phyloP scores from a whole-genome alignment of 1,140 invertebrate genomes.

The Mercenaria mercenaria region DNA sequence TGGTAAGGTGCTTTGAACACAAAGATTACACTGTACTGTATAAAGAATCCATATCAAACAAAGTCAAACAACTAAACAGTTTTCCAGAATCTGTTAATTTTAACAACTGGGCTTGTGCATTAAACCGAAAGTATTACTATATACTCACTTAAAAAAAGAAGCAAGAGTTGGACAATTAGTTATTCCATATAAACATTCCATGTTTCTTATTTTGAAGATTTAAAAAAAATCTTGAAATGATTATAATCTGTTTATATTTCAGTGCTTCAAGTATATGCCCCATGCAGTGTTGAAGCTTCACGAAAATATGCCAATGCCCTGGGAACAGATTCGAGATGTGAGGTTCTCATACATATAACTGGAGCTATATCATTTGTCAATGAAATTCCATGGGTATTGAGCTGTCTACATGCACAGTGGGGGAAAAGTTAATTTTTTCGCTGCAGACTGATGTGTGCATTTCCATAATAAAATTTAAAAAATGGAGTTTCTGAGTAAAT shows the following conservation, averaged over 20 bases:
- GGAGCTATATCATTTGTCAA: constrained; percentile 99
- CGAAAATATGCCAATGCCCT: constrained; percentile 99
- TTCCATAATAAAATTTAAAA: not conserved
- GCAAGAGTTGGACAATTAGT: too few relatives aligned
- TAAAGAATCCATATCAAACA: too few relatives aligned
- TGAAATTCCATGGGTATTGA: constrained; percentile 99
- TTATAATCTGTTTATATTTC: constrained; percentile 65
- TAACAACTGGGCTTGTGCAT: too few relatives aligned
- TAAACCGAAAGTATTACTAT: too few relatives aligned
- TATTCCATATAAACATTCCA: too few relatives aligned
- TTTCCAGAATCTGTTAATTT: too few relatives aligned
- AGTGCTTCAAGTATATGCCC: constrained; percentile 99
- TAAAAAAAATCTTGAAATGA: not conserved
- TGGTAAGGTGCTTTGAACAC: too few relatives aligned
- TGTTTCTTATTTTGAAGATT: too few relatives aligned
- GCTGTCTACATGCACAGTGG: constrained; percentile 99
- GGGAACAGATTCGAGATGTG: constrained; percentile 99
- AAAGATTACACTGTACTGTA: too few relatives aligned
- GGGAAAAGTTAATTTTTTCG: constrained; percentile 89
- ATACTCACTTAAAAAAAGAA: too few relatives aligned
- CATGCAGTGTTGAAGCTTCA: constrained; percentile 99
- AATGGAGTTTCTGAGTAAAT: too few relatives aligned
- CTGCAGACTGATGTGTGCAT: not conserved
- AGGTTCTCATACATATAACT: constrained; percentile 98
- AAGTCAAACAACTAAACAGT: too few relatives aligned